Evolutionary conservation across 2,113 vertebrate genomes (phyloP).

Genomic region (Apodemus sylvaticus): DNA sequence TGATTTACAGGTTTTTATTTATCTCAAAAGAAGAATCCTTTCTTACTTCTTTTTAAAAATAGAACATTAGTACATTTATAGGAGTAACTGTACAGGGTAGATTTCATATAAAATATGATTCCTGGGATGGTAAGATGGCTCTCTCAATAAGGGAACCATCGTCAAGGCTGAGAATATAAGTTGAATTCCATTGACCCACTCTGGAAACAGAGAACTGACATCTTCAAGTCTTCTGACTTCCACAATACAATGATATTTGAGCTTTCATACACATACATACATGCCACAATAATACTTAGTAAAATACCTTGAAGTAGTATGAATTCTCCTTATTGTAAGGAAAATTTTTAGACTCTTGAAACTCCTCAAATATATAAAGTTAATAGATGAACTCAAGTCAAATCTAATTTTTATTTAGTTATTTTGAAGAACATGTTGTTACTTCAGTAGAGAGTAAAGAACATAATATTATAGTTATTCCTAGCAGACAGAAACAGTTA

Average conservation of each 20-base stretch:
- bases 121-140: background rate
- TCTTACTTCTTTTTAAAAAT: background rate
- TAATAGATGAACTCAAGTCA: background rate
- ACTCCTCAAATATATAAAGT: background rate
- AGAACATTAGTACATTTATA: background rate
- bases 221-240: background rate
- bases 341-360: background rate
- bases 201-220: background rate
- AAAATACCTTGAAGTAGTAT: background rate
- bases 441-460: too few species aligned
- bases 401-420: background rate
- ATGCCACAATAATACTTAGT: too few species aligned
- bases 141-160: background rate
- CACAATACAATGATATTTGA: too few species aligned
- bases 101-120: background rate
- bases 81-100: too few species aligned
- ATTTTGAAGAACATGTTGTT: too few species aligned
- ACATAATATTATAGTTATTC: background rate
- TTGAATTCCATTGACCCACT: background rate
- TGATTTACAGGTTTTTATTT: background rate
- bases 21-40: background rate
- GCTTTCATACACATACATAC: background rate
- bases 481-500: background rate
- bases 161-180: too few species aligned
- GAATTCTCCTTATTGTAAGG: background rate